Evolutionary conservation across 2,888 invertebrate species (phyloP), one percentile per base, ranked within the genome.

Genomic region (Autographa gamma): DNA sequence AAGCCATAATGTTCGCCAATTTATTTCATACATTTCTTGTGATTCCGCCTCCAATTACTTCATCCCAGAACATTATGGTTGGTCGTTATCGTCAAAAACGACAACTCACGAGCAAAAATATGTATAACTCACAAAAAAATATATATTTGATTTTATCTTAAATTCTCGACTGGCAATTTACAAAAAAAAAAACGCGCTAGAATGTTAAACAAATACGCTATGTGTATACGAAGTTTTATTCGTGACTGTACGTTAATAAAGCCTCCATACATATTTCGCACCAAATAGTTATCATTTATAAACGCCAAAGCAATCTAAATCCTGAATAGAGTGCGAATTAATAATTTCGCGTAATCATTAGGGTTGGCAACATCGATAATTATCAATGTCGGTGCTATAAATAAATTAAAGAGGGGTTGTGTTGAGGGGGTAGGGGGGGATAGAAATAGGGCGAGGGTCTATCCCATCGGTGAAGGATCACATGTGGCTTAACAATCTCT

Each of bases 371-470:
- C 65, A 71, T 69, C 74, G 78, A 86, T 84, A 86, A 78, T 84
- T 83, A 83, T 82, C 81, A 80, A 80, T 79, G 81, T 81, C 79
- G 81, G 77, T 72, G 75, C 65, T 80, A 81, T 78, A 84, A 80
- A 78, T 82, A 73, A 74, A 81, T 82, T 81, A 59, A 66, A 71
- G 19, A 63, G 70, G 76, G 77, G 74, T 60, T 66, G 31, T 59
- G 70, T 71, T 65, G 60, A 63, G 70, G 73, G 72, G 70, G 63
- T 54, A 61, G 70, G 73, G 72, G 70, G 43, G 7, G 54, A 59
- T 13, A 65, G 8, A 69, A 31, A 77, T 62, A 63, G 69, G 54
- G 73, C 43, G 71, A 71, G 80, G 71, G 80, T 48, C 58, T 11
- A 13, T 18, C 18, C 25, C 11, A 13, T 11, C 3, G 9, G 19